phyloP scores from a whole-genome alignment of 2,797 vertebrate species.

The Sternarchorhynchus goeldii region DNA sequence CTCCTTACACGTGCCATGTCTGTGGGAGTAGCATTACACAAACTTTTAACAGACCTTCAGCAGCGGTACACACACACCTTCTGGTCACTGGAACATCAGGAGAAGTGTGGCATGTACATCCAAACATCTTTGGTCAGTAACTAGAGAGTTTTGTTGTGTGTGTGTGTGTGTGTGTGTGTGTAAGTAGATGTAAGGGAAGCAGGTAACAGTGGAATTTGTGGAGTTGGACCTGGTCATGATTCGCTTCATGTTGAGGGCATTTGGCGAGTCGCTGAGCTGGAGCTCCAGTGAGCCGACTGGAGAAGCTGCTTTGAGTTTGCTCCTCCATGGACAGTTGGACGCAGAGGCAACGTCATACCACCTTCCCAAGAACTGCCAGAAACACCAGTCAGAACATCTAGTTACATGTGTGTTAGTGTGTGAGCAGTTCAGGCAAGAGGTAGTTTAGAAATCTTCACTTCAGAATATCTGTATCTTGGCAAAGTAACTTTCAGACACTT shows the following conservation, averaged over 20 bases:
- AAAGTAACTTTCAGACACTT: no score
- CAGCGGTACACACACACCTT: conserved; percentile 1
- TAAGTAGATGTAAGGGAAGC: background rate
- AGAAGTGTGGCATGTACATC: no score
- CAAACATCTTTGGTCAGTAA: no score
- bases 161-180: conserved; percentile 7
- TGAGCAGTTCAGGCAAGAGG: no score
- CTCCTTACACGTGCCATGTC: conserved; percentile 66
- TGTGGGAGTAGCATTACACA: conserved; percentile 48
- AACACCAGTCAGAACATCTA: background rate
- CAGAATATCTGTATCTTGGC: no score
- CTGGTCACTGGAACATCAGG: background rate
- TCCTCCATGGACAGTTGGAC: conserved; percentile 73
- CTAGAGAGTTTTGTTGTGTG: background rate
- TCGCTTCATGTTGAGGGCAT: conserved; percentile 59
- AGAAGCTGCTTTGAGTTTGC: conserved; percentile 62
- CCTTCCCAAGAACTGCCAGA: conserved; percentile 83
- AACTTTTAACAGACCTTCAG: background rate
- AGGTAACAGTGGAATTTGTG: background rate
- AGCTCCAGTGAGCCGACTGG: conserved; percentile 78
- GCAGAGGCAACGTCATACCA: conserved; percentile 84
- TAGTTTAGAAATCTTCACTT: no score
- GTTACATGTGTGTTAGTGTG: conserved; percentile 9
- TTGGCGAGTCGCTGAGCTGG: conserved; percentile 39
- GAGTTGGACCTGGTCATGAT: conserved; percentile 59